These are phyloP conservation scores for Megalurothrips usitatus DNA, from an alignment of 2,888 invertebrate species.

Conservation along the genomic window DNA sequence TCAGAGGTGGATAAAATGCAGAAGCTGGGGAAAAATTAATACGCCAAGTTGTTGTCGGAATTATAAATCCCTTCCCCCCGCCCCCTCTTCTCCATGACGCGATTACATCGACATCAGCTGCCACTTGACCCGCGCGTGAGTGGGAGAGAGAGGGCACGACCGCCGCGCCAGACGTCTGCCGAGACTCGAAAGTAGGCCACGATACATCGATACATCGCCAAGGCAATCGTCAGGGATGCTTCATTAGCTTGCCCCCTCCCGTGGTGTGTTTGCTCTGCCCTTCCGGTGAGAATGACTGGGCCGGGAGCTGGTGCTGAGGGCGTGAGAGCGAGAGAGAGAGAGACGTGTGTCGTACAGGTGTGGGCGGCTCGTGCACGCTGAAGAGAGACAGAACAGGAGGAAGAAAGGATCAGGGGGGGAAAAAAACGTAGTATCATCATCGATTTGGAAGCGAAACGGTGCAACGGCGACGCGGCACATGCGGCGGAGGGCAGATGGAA, in stretches of 20 bases:
- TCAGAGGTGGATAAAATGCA: background rate
- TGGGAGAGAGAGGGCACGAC: too few species aligned
- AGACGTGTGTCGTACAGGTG: background rate
- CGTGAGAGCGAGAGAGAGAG: background rate
- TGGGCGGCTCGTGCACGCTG: too few species aligned
- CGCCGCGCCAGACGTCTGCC: too few species aligned
- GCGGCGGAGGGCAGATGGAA: background rate
- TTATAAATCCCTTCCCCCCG: too few species aligned
- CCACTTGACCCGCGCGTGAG: too few species aligned
- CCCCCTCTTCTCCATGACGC: too few species aligned
- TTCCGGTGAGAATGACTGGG: slow-evolving; percentile 3
- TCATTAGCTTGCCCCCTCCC: too few species aligned
- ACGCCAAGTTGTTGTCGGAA: too few species aligned
- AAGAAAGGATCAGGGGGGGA: background rate
- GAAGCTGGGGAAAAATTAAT: background rate
- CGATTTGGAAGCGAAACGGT: background rate
- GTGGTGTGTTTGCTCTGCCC: background rate
- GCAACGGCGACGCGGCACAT: background rate
- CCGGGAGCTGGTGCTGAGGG: background rate
- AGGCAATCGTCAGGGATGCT: too few species aligned
- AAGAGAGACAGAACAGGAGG: background rate
- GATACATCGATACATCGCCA: too few species aligned
- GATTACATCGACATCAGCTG: too few species aligned
- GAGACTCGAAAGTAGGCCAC: too few species aligned
- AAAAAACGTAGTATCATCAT: background rate